Percentiles rank a stretch among this genome's conserved stretches.
Evolutionary conservation across 2,113 vertebrate genomes (phyloP).

Genomic region (Eretmochelys imbricata): DNA sequence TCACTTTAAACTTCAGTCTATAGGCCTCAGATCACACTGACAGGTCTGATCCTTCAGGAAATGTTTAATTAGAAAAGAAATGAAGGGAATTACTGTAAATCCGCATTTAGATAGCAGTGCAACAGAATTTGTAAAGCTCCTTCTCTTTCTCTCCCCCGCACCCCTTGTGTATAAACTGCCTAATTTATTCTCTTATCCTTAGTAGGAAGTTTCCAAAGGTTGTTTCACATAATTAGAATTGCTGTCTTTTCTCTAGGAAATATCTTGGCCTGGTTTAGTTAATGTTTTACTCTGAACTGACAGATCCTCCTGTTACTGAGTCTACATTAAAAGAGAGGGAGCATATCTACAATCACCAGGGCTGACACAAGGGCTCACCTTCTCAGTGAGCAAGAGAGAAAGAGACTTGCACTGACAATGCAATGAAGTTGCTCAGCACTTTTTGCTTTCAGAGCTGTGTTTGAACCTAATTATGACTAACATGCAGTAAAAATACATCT

Average conservation of each 20-base stretch:
- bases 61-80: constrained; percentile 81
- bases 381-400: rapidly evolving
- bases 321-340: not conserved
- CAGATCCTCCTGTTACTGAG: not conserved
- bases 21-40: constrained; percentile 69
- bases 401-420: rapidly evolving
- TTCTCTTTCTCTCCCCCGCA: not conserved
- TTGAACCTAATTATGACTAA: not conserved
- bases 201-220: not conserved
- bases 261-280: rapidly evolving
- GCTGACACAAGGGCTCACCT: rapidly evolving
- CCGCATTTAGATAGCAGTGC: constrained; percentile 56
- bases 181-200: constrained; percentile 56
- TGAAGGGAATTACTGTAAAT: constrained; percentile 76
- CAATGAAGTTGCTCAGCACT: rapidly evolving
- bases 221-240: not conserved
- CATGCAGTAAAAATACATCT: rapidly evolving
- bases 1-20: constrained; percentile 72
- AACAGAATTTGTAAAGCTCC: constrained; percentile 23
- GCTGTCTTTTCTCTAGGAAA: not conserved
- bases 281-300: rapidly evolving
- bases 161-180: not conserved
- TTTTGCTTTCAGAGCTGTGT: not conserved
- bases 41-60: constrained; percentile 70
- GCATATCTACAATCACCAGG: not conserved